Evolutionary conservation across 2,888 invertebrate species (phyloP), one percentile per base, ranked within the genome.

Genomic region (Leptopilina myrica): DNA sequence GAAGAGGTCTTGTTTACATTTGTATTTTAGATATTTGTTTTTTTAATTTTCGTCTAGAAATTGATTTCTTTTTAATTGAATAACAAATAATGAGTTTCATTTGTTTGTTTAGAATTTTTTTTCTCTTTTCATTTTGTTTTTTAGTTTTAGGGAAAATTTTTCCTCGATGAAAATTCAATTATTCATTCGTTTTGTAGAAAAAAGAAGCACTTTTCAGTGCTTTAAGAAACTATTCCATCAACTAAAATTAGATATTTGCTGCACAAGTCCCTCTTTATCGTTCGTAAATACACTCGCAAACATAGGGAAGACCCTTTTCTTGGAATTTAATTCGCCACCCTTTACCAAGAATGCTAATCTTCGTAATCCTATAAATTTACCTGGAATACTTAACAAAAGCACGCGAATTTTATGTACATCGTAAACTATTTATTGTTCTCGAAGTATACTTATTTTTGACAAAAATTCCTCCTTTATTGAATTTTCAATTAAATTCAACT

Each of bases 261-360:
- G 9, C 20, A 62, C 7, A 62, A 49, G 4, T 11, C 49, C 49
- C 4, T 62, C 69, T 53, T 7, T 49, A 12, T 26, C 14, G 0
- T 8, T 69, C 56, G 7, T 40, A 9, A 15, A 26, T 12, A 62
- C 9, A 62, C 8, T 20, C 33, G 56, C 20, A 26, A 12, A 56
- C 56, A 73, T 56, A 53, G n/a, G 56, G 56, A 73, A 33, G 73
- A 33, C 73, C 56, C 73, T 73, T 73, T 73, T 73, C 73, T 73
- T n/a, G 20, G 15, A 59, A 73, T 73, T 56, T 9, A 9, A n/a
- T 59, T 56, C 73, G 56, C 26, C 56, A 56, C 33, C 56, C 73
- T 56, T n/a, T 73, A 56, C 73, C 11, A n/a, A 73, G 73, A 73
- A 53, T 33, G 26, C n/a, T 33, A 53, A 56, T 33, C 56, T 56